phyloP scores from a whole-genome alignment of 2,888 invertebrate genomes.

The Odontocerum albicorne region DNA sequence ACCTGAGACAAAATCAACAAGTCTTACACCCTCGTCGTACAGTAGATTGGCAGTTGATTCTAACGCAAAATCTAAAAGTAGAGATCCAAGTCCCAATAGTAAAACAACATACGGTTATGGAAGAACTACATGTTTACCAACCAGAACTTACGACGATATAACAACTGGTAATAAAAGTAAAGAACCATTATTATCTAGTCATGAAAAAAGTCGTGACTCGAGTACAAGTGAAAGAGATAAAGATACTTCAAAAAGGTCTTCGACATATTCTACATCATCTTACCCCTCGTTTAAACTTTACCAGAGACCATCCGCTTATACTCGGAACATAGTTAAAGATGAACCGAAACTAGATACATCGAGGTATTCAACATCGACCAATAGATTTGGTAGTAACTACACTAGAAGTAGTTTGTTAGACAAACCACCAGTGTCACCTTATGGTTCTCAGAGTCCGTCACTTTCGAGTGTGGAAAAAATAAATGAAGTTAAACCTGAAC shows the following conservation, averaged over 20 bases:
- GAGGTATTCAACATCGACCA: constrained; percentile 24
- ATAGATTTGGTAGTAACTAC: constrained; percentile 23
- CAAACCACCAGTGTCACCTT: constrained; percentile 9
- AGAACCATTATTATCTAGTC: constrained; percentile 11
- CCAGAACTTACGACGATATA: constrained; percentile 14
- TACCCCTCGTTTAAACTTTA: constrained; percentile 57
- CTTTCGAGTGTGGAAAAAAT: not conserved
- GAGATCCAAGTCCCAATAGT: constrained; percentile 64
- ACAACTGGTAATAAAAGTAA: constrained; percentile 25
- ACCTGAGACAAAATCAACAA: constrained; percentile 37
- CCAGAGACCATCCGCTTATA: constrained; percentile 45
- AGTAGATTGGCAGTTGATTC: constrained; percentile 49
- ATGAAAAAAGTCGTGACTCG: constrained; percentile 51
- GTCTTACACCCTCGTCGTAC: constrained; percentile 53
- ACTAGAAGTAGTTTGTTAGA: constrained; percentile 19
- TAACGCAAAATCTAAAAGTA: constrained; percentile 48
- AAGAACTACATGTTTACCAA: constrained; percentile 40
- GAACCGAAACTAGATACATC: constrained; percentile 26
- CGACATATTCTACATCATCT: constrained; percentile 50
- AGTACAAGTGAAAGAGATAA: constrained; percentile 54
- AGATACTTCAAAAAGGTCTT: constrained; percentile 59
- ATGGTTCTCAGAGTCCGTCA: not conserved
- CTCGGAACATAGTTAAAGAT: constrained; percentile 23
- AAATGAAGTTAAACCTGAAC: not conserved
- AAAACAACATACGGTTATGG: constrained; percentile 50